Conservation (phyloP, 2,113 vertebrate genomes). For the Salvator merianae region DNA sequence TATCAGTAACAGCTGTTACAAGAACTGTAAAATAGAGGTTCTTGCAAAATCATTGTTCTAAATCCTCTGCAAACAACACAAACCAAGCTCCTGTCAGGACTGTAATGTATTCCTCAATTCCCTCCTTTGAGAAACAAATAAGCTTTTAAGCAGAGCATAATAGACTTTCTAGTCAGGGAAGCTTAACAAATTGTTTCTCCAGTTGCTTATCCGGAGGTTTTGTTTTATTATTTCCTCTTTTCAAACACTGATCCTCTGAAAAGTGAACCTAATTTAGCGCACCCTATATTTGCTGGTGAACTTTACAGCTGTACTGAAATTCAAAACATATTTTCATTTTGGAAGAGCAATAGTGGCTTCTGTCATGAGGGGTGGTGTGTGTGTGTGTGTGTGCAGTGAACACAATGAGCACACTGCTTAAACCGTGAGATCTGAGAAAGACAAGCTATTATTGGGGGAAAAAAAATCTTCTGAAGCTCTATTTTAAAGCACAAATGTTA, state of each 20-base stretch:
- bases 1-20: not conserved
- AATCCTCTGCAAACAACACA: not conserved
- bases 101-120: not conserved
- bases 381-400: not conserved
- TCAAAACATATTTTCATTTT: not conserved
- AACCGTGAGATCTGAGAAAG: not conserved
- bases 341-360: not conserved
- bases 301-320: not conserved
- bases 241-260: not conserved
- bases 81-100: not conserved
- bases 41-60: slow-evolving; percentile 13
- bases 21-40: not conserved
- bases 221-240: not conserved
- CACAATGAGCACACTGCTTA: not conserved
- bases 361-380: no score
- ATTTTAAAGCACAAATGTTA: not conserved
- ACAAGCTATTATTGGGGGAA: no score
- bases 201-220: not conserved
- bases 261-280: slow-evolving; percentile 12
- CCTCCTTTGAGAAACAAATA: not conserved
- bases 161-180: slow-evolving; percentile 7
- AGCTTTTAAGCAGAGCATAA: not conserved
- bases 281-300: not conserved
- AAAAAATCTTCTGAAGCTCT: no score
- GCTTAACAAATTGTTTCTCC: not conserved